These are phyloP conservation scores for Gulo gulo DNA, from an alignment of 2,113 vertebrate genomes.

Conservation along the genomic window DNA sequence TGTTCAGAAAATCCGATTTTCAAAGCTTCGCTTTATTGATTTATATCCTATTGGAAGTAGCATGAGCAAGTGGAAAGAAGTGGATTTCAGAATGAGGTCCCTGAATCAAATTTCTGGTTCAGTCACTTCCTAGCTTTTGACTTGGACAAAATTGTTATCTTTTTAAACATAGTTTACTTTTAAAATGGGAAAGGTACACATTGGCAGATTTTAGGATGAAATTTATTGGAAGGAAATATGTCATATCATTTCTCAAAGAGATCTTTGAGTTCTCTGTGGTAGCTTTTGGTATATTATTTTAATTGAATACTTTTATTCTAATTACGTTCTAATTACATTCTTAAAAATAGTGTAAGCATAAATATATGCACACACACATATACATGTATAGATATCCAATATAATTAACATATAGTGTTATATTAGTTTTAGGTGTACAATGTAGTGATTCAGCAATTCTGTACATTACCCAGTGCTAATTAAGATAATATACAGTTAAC, in stretches of 20 bases:
- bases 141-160: neutral
- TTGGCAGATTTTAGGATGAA: neutral
- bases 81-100: neutral
- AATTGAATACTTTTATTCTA: neutral
- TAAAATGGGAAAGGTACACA: neutral
- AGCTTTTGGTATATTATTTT: neutral
- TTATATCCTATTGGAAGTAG: neutral
- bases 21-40: neutral
- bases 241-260: neutral
- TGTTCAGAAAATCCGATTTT: conserved; percentile 12
- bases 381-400: neutral
- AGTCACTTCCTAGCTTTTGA: neutral
- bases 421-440: neutral
- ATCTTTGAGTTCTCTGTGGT: neutral
- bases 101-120: neutral
- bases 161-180: neutral
- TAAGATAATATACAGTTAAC: neutral
- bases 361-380: neutral
- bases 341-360: neutral
- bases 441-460: neutral
- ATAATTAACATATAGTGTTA: neutral
- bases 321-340: conserved; percentile 18
- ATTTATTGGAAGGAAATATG: neutral
- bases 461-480: neutral
- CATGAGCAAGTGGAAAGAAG: neutral